phyloP scores from a whole-genome alignment of 2,888 invertebrate genomes.

The Anodontia alba region DNA sequence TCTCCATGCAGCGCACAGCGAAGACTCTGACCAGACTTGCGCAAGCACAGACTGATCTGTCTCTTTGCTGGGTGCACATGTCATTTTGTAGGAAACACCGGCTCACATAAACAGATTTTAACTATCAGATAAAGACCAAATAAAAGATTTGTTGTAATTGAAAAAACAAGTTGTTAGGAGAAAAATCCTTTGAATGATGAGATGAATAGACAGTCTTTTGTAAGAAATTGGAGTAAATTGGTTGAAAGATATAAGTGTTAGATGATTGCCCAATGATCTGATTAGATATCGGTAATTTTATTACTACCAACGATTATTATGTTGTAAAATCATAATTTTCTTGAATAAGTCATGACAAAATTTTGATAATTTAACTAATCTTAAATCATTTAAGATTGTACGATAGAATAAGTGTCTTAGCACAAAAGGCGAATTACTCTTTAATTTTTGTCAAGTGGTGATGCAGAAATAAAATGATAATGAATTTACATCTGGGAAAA shows the following conservation, averaged over 20 bases:
- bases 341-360: not conserved
- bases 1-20: no score
- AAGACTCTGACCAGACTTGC: no score
- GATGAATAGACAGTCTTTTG: not conserved
- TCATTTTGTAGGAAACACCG: no score
- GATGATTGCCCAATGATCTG: not conserved
- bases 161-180: not conserved
- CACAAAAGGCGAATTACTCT: not conserved
- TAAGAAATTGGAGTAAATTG: constrained; percentile 5
- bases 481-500: no score
- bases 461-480: not conserved
- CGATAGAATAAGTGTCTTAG: not conserved
- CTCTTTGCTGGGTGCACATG: no score
- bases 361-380: not conserved
- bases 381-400: not conserved
- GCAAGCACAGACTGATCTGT: no score
- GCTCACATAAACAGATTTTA: constrained; percentile 1
- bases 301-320: not conserved
- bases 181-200: not conserved
- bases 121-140: not conserved
- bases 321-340: not conserved
- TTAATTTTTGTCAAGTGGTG: not conserved
- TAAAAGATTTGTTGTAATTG: not conserved
- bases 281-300: constrained; percentile 1
- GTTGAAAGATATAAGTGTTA: constrained; percentile 1